Base-by-base conservation (phyloP, 1,140 invertebrate genomes). In the Rhyacophila brunnea region DNA sequence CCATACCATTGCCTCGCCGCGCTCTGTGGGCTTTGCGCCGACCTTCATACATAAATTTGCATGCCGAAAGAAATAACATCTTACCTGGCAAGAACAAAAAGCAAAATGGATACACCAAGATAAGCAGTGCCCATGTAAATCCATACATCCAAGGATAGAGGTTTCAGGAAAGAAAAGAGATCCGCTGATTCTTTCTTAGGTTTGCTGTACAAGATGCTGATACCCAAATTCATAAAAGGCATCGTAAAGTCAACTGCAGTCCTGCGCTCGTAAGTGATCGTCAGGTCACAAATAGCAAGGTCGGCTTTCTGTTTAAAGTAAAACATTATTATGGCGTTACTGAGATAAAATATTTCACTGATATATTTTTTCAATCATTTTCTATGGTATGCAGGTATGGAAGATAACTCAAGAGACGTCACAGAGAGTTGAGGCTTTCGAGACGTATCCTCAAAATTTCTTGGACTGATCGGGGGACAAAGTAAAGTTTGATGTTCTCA, bases 121-220 rank as follows among this genome's bases (percentile, higher is more conserved):
- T 93, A 96, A 7, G 93, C 91, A 0, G 89, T 89, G 0, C 87
- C 87, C 85, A 94, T 93, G 72, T 92, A 95, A 60, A 96, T 85
- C 95, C 95, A 98, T 11, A 97, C 94, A 68, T 93, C 89, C 6
- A 90, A 77, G 2, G 92, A 93, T 54, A 97, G 85, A 1, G 95
- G 95, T 11, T 86, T 86, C 44, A 95, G 76, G 70, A 97, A 96
- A 0, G 91, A 90, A 74, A 96, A 92, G 1, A 96, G 73, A 68
- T 90, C 82, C 0, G 87, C 85, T 2, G 85, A 80, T 65, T 87
- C 84, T 51, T 85, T 84, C 15, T 83, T 79, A 0, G 88, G 83
- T 68, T 89, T 90, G 1, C 82, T 85, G 68, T 86, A 91, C 6
- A 95, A 68, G 68, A 95, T 93, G 53, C 89, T 90, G 44, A 93